phyloP scores from a whole-genome alignment of 1,140 invertebrate species.

The Microplitis demolitor region DNA sequence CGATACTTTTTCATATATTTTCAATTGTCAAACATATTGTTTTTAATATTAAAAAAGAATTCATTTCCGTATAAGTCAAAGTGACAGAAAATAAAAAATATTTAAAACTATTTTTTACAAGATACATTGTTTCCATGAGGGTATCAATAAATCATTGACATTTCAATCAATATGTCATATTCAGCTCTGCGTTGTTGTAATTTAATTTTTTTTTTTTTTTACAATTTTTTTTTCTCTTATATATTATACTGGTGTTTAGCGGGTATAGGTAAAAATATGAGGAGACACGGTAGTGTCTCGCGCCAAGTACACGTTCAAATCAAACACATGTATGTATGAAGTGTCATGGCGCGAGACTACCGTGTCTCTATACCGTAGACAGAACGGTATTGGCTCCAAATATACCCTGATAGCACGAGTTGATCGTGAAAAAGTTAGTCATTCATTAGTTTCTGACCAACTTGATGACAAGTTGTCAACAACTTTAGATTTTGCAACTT shows the following conservation, averaged over 20 bases:
- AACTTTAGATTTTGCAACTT: too few relatives aligned
- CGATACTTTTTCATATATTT: neutral
- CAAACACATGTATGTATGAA: too few relatives aligned
- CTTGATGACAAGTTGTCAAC: too few relatives aligned
- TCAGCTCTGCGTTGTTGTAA: neutral
- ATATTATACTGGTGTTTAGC: neutral
- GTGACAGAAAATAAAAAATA: neutral
- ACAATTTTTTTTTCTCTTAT: neutral
- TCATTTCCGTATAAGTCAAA: neutral
- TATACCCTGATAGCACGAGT: too few relatives aligned
- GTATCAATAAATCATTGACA: slow-evolving; percentile 20
- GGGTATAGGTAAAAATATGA: too few relatives aligned
- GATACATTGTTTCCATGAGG: neutral
- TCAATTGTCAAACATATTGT: slow-evolving; percentile 8
- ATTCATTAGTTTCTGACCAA: too few relatives aligned
- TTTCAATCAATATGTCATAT: slow-evolving; percentile 23
- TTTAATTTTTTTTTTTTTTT: neutral
- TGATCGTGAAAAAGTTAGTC: too few relatives aligned
- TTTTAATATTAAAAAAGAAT: slow-evolving; percentile 16
- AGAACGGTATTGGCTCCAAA: too few relatives aligned
- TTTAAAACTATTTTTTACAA: neutral
- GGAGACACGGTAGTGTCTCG: too few relatives aligned
- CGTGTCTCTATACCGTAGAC: too few relatives aligned
- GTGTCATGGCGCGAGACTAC: too few relatives aligned
- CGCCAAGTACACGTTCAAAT: too few relatives aligned